phyloP scores from a whole-genome alignment of 2,888 invertebrate genomes.

The Bugulina stolonifera region DNA sequence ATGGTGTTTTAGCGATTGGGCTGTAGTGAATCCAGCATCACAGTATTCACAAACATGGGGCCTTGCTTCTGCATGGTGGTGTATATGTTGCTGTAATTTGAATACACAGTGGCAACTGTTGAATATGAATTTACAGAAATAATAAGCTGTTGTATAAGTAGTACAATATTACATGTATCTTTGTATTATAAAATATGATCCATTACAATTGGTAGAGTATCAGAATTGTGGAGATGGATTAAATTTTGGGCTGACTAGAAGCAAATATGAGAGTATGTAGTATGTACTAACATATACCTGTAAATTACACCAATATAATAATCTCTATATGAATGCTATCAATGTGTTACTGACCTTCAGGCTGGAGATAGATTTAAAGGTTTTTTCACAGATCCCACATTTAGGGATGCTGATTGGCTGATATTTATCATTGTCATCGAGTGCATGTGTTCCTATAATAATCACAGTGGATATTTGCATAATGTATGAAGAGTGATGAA shows the following conservation, averaged over 20 bases:
- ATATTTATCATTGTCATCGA: background rate
- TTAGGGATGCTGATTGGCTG: constrained; percentile 27
- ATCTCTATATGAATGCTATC: background rate
- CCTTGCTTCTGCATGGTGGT: constrained; percentile 53
- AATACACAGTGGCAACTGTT: too few species aligned
- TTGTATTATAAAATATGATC: too few species aligned
- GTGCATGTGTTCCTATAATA: constrained; percentile 22
- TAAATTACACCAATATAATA: background rate
- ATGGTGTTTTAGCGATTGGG: constrained; percentile 52
- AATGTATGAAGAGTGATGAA: too few species aligned
- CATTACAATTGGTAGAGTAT: too few species aligned
- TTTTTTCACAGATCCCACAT: constrained; percentile 42
- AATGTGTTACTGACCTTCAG: constrained; percentile 35
- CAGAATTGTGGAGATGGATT: too few species aligned
- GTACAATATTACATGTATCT: too few species aligned
- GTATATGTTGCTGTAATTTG: constrained; percentile 45
- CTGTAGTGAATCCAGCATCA: constrained; percentile 57
- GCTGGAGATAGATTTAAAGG: constrained; percentile 35
- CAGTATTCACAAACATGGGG: constrained; percentile 56
- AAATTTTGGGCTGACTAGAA: too few species aligned
- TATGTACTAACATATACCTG: background rate
- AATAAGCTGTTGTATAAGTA: too few species aligned
- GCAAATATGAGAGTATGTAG: too few species aligned
- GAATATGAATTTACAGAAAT: too few species aligned
- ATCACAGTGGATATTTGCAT: background rate